These are phyloP conservation scores for Drosophila cardini DNA, from an alignment of 1,140 invertebrate genomes.

Conservation along the genomic window DNA sequence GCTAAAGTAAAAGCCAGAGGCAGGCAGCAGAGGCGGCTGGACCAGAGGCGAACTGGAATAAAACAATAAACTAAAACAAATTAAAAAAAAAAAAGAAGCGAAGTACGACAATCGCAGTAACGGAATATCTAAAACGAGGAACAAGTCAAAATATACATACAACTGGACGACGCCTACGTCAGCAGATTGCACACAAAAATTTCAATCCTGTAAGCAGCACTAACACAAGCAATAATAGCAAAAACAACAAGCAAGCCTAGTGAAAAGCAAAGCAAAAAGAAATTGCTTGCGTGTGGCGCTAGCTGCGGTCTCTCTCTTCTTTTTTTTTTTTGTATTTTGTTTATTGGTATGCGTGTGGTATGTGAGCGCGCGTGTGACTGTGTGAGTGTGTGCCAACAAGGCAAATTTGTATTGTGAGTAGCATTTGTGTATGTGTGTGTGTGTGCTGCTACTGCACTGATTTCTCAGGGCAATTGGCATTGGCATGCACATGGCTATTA, in stretches of 20 bases:
- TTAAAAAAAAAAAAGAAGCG: conserved; percentile 19
- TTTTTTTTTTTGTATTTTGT: not conserved
- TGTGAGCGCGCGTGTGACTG: conserved; percentile 18
- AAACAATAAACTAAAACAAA: conserved; percentile 5
- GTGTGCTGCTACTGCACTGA: conserved; percentile 35
- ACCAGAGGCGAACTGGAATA: conserved; percentile 42
- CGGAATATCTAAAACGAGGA: not conserved
- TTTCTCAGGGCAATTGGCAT: conserved; percentile 37
- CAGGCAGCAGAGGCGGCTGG: conserved; percentile 55
- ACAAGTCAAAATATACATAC: conserved; percentile 16
- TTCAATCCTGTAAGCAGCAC: conserved; percentile 52
- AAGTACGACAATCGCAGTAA: conserved; percentile 23
- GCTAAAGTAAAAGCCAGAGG: conserved; percentile 52
- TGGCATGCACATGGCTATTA: conserved; percentile 44
- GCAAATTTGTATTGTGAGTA: not conserved
- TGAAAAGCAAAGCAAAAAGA: conserved; percentile 52
- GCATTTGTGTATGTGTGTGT: conserved; percentile 20
- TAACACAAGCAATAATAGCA: conserved; percentile 32
- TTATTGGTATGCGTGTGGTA: not conserved
- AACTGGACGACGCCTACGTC: conserved; percentile 62
- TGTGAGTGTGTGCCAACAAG: conserved; percentile 16
- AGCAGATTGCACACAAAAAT: conserved; percentile 51
- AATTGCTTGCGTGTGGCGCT: conserved; percentile 52
- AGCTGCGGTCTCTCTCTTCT: conserved; percentile 20
- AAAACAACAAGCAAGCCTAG: conserved; percentile 29